Percentiles rank a stretch among this genome's conserved stretches.
Conservation (phyloP, 2,113 vertebrate species). For the Trogon surrucura region DNA sequence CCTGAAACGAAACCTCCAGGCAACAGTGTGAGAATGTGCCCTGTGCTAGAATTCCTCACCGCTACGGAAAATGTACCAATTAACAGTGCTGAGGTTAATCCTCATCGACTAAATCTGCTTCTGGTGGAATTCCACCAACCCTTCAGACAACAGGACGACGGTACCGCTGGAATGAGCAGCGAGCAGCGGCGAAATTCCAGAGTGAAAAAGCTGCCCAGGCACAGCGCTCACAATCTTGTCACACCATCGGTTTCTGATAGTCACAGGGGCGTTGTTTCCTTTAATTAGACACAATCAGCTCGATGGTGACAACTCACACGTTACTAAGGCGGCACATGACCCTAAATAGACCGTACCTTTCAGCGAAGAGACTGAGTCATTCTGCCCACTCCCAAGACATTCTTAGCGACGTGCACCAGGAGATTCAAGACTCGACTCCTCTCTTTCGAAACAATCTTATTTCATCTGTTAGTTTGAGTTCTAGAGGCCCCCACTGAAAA, state of each 20-base stretch:
- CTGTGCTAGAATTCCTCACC: background rate
- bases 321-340: background rate
- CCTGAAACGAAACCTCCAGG: background rate
- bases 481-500: background rate
- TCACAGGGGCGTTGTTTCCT: background rate
- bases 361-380: background rate
- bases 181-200: background rate
- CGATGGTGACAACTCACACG: background rate
- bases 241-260: background rate
- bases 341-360: background rate
- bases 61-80: background rate
- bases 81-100: background rate
- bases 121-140: background rate
- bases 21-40: rapidly evolving
- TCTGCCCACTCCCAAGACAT: conserved; percentile 3
- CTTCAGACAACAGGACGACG: background rate
- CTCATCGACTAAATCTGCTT: background rate
- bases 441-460: background rate
- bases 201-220: background rate
- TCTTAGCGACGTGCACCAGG: background rate
- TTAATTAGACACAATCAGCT: background rate
- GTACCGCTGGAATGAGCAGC: background rate
- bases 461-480: background rate
- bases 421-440: background rate
- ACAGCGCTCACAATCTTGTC: background rate